A percentile compares a stretch with the other conserved stretches of the same genome.
Conservation (phyloP, 1,140 invertebrate species). For the Sycobia sp. region DNA sequence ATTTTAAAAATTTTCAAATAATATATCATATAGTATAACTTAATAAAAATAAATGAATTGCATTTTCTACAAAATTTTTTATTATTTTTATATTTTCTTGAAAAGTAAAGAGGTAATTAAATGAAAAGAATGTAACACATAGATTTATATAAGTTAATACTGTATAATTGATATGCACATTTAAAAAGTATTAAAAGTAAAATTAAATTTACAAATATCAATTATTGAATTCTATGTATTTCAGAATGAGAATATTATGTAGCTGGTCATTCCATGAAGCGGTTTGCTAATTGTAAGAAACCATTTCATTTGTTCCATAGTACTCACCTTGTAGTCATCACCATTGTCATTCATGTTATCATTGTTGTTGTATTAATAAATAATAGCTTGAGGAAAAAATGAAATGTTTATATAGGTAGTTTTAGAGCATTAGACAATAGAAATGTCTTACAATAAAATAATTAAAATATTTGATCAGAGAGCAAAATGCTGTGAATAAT, state of each 20-base stretch:
- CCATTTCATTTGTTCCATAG: conserved; percentile 16
- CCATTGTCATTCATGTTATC: conserved; percentile 35
- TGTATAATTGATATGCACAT: too few relatives aligned
- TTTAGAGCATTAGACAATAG: conserved; percentile 38
- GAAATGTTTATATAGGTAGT: conserved; percentile 45
- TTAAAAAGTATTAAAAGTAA: too few relatives aligned
- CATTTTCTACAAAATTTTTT: not conserved
- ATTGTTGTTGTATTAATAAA: conserved; percentile 47
- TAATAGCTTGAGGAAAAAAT: conserved; percentile 37
- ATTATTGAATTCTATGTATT: too few relatives aligned
- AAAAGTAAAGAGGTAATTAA: not conserved
- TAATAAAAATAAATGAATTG: not conserved
- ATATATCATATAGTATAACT: not conserved
- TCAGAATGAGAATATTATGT: conserved; percentile 15
- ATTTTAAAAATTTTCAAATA: not conserved
- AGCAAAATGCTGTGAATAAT: conserved; percentile 21
- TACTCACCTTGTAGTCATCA: conserved; percentile 34
- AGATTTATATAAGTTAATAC: too few relatives aligned
- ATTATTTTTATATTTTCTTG: not conserved
- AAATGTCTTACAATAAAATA: conserved; percentile 18
- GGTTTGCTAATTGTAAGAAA: conserved; percentile 36
- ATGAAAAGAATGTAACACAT: not conserved
- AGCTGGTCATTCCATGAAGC: conserved; percentile 30
- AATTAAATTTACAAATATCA: not conserved
- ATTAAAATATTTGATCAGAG: conserved; percentile 28